phyloP scores from a whole-genome alignment of 2,888 invertebrate genomes.

The Tetragonula carbonaria region DNA sequence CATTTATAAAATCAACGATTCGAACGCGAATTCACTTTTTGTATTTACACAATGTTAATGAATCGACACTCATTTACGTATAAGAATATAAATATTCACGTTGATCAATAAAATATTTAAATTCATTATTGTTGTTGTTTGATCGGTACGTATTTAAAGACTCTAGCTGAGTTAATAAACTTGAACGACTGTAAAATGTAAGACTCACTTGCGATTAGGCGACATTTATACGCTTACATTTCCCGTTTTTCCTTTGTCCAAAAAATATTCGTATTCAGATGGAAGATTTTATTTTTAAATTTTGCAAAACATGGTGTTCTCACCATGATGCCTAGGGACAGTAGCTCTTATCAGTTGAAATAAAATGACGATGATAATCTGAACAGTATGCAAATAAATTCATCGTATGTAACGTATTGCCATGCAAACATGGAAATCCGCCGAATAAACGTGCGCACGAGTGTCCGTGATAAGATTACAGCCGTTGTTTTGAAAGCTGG shows the following conservation, averaged over 20 bases:
- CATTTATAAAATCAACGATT: conserved; percentile 4
- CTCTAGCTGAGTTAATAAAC: not conserved
- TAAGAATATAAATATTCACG: not conserved
- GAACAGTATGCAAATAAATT: conserved; percentile 72
- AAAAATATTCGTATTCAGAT: not conserved
- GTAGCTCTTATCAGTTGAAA: conserved; percentile 50
- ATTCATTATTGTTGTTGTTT: not conserved
- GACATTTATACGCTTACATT: not conserved
- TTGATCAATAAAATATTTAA: not conserved
- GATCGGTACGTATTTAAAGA: no score
- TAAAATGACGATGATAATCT: conserved; percentile 69
- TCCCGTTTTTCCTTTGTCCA: no score
- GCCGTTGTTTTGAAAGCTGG: conserved; percentile 66
- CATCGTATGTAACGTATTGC: conserved; percentile 63
- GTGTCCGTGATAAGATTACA: conserved; percentile 71
- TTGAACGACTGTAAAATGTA: not conserved
- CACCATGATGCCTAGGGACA: conserved; percentile 15
- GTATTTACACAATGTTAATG: conserved; percentile 19
- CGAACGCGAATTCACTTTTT: not conserved
- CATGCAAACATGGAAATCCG: conserved; percentile 71
- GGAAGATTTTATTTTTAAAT: not conserved
- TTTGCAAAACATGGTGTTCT: not conserved
- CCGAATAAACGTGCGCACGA: conserved; percentile 63
- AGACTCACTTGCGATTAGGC: not conserved
- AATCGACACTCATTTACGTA: not conserved